phyloP scores from a whole-genome alignment of 1,140 invertebrate genomes.

The Pseudomyrmex pallidus region DNA sequence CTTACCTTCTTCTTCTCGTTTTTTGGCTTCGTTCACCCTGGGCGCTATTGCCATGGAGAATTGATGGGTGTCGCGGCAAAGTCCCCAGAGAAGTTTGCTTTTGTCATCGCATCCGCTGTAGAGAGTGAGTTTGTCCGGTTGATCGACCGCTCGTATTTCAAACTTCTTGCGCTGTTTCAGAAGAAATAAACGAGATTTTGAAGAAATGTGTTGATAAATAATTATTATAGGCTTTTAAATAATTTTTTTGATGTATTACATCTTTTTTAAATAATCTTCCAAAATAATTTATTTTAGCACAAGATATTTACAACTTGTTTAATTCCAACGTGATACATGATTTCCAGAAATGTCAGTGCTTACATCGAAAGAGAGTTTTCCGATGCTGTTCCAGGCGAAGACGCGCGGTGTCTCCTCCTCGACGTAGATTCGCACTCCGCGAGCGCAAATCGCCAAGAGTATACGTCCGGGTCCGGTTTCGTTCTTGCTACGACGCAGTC shows the following conservation, averaged over 20 bases:
- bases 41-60: constrained; percentile 97
- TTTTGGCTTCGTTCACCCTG: constrained; percentile 91
- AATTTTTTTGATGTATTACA: too few species aligned
- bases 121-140: constrained; percentile 92
- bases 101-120: constrained; percentile 96
- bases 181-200: constrained; percentile 57
- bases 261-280: too few species aligned
- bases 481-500: constrained; percentile 93
- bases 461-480: constrained; percentile 90
- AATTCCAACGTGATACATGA: not conserved
- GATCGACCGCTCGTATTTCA: constrained; percentile 95
- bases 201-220: not conserved
- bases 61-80: constrained; percentile 96
- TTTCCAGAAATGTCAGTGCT: constrained; percentile 68
- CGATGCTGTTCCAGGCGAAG: constrained; percentile 97
- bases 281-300: not conserved
- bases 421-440: constrained; percentile 93
- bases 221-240: not conserved
- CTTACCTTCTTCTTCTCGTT: constrained; percentile 91
- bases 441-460: constrained; percentile 93
- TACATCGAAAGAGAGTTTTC: constrained; percentile 96
- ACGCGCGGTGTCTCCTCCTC: constrained; percentile 89
- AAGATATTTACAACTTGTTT: not conserved
- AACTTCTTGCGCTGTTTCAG: constrained; percentile 94
- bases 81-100: constrained; percentile 93